Base-by-base conservation (phyloP, 2,113 vertebrate species). In the Colaptes auratus region DNA sequence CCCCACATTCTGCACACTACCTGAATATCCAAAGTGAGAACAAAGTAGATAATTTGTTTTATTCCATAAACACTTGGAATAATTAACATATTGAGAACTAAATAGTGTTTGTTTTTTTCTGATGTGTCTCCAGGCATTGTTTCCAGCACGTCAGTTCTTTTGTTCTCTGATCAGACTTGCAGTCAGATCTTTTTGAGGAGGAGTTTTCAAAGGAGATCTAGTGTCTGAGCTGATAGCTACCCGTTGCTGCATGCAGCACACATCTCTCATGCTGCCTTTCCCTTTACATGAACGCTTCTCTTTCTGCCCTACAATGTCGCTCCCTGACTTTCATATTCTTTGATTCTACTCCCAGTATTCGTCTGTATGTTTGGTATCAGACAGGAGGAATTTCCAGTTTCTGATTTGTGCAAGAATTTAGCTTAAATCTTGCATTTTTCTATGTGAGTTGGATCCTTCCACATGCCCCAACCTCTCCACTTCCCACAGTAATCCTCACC, bases 241-340 rank as follows among this genome's bases (percentile, higher is more conserved):
- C 33, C 16, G 48, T 15, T 53, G 59, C 53, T 55, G 15, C 39
- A 35, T 27, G 11, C 23, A 33, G 5, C 17, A 6, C 1, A 1
- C 23, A 0, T 61, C 15, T 56, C 28, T 31, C 35, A 4, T 0
- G 2, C n/a, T 65, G 7, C 27, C 5, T 53, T 53, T 53, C 31
- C 1, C 2, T 63, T 46, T 31, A 8, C 16, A 8, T 20, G 7
- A 44, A 7, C 7, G n/a, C 52, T 72, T 46, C 33, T 56, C 60
- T 39, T 33, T 16, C 39, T 74, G 30, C 28, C 3, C 27, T 55
- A 2, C 39, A 17, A 1, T 76, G 20, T 66, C 84, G 35, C 59
- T 84, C 25, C 21, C 25, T 88, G 42, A 55, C 74, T 24, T 52
- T 87, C 10, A 28, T 5, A 48, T 56, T 71, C 30, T 60, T 58